Conservation (phyloP, 2,797 vertebrate genomes). For the Epinephelus awoara region DNA sequence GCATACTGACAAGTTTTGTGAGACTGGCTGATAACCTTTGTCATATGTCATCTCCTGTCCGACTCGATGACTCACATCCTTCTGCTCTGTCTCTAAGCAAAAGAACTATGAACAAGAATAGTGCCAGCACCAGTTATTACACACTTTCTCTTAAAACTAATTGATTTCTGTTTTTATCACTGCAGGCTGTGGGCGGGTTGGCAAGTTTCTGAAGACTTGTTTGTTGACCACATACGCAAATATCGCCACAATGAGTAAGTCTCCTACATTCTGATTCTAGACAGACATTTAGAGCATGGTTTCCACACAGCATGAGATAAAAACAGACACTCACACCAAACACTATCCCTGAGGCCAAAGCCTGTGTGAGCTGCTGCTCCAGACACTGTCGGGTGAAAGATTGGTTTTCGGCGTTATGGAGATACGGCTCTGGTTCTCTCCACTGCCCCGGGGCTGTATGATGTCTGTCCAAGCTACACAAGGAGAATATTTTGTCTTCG, state of each 20-base stretch:
- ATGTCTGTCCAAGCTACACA: conserved; percentile 88
- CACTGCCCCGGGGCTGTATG: conserved; percentile 73
- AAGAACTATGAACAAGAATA: not conserved
- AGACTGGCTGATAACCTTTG: conserved; percentile 16
- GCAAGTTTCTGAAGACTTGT: conserved; percentile 69
- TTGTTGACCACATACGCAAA: conserved; percentile 59
- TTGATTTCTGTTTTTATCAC: conserved; percentile 35
- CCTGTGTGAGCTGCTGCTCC: conserved; percentile 47
- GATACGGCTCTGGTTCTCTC: conserved; percentile 68
- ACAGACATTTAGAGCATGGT: conserved; percentile 39
- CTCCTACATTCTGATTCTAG: conserved; percentile 38
- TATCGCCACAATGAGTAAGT: conserved; percentile 86
- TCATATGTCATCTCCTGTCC: conserved; percentile 37
- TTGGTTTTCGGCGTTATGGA: conserved; percentile 63
- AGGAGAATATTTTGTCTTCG: conserved; percentile 81
- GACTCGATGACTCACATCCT: conserved; percentile 22
- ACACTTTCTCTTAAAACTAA: conserved; percentile 3
- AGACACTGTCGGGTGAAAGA: conserved; percentile 65
- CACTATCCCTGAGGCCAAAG: conserved; percentile 37
- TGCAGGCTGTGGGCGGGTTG: conserved; percentile 70
- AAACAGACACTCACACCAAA: conserved; percentile 45
- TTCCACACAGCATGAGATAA: conserved; percentile 43
- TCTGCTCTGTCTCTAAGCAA: conserved; percentile 13
- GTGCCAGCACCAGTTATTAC: not conserved
- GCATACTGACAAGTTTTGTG: conserved; percentile 3